Percentiles rank a stretch among this genome's conserved stretches.
phyloP scores from a whole-genome alignment of 2,797 vertebrate genomes.

The Malurus leucopterus region DNA sequence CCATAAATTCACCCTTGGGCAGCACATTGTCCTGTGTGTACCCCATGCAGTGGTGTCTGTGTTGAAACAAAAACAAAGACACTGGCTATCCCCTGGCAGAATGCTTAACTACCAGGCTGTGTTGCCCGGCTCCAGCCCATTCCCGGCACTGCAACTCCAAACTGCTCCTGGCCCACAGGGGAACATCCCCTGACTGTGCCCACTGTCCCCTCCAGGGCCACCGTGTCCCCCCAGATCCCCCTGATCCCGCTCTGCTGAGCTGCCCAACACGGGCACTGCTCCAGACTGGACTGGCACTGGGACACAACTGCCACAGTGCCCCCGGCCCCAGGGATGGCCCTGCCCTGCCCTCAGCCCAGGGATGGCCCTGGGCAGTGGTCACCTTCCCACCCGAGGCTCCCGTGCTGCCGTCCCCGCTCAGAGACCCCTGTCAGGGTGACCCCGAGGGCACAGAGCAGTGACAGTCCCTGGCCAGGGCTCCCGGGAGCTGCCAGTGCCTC shows the following conservation, averaged over 20 bases:
- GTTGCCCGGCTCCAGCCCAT: not conserved
- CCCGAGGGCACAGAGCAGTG: not conserved
- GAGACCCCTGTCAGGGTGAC: not conserved
- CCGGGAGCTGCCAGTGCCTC: not conserved
- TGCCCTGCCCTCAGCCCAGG: not conserved
- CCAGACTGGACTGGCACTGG: not conserved
- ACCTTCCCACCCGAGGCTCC: not conserved
- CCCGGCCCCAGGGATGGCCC: not conserved
- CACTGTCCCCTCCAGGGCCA: not conserved
- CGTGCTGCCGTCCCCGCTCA: no score
- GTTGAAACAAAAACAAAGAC: no score
- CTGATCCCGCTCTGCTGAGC: not conserved
- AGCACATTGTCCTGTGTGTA: no score
- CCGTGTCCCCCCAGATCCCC: not conserved
- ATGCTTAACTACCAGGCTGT: no score
- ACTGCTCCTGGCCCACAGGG: not conserved
- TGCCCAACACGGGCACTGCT: not conserved
- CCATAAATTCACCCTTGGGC: no score
- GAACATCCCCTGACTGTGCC: not conserved
- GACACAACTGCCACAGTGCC: not conserved
- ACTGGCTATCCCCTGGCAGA: no score
- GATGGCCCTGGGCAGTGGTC: not conserved
- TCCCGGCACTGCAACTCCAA: not conserved
- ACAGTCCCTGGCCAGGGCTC: not conserved
- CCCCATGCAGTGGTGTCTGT: no score